These are phyloP conservation scores for Caenorhabditis becei DNA, from an alignment of 2,888 invertebrate species.

Conservation along the genomic window DNA sequence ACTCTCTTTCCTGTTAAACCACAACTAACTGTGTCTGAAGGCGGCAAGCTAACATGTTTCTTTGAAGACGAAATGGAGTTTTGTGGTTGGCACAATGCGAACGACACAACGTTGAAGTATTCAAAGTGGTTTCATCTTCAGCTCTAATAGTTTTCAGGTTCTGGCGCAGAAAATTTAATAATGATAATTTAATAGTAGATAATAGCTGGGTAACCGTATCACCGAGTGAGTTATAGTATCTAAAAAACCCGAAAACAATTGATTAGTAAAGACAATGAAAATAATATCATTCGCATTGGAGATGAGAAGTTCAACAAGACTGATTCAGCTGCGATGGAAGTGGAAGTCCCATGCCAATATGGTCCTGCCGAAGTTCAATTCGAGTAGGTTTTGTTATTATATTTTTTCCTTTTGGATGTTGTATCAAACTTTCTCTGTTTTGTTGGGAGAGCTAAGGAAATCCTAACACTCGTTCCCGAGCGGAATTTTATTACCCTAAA, in stretches of 20 bases:
- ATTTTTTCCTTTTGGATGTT: no score
- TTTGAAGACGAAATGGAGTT: slow-evolving; percentile 75
- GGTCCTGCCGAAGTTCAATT: slow-evolving; percentile 75
- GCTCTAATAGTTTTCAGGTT: slow-evolving; percentile 61
- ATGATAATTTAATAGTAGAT: slow-evolving; percentile 67
- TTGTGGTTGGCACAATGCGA: slow-evolving; percentile 76
- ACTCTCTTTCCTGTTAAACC: slow-evolving; percentile 51
- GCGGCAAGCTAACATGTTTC: slow-evolving; percentile 74
- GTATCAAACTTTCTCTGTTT: no score
- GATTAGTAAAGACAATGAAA: slow-evolving; percentile 23
- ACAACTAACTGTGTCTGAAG: slow-evolving; percentile 60
- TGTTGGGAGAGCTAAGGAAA: no score
- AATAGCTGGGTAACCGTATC: no score
- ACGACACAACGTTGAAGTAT: slow-evolving; percentile 42
- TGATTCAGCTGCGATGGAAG: slow-evolving; percentile 73
- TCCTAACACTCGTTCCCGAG: no score
- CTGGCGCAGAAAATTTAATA: slow-evolving; percentile 72
- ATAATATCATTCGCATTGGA: slow-evolving; percentile 72
- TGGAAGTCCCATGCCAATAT: slow-evolving; percentile 76
- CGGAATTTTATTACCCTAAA: no score
- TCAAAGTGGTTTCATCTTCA: background rate
- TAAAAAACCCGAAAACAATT: no score
- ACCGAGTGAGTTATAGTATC: no score
- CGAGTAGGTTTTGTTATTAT: slow-evolving; percentile 63
- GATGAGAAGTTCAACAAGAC: slow-evolving; percentile 63